A percentile compares a stretch with the other conserved stretches of the same genome.
Evolutionary conservation across 2,888 invertebrate species (phyloP).

Genomic region (Pyrochroa serraticornis): DNA sequence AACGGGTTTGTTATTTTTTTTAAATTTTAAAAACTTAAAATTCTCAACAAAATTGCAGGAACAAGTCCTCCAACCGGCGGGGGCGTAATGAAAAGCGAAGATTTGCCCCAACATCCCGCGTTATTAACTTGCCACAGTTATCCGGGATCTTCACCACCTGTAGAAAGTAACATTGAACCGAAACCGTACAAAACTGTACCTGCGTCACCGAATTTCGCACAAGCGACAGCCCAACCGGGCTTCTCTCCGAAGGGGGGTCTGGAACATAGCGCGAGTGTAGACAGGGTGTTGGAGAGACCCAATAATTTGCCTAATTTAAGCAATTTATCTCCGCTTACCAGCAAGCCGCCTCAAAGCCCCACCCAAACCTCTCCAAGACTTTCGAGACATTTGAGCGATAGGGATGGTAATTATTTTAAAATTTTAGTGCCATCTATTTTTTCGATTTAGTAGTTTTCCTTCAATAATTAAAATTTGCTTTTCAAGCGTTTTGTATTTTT

Average conservation of each 20-base stretch:
- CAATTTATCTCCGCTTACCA: conserved; percentile 50
- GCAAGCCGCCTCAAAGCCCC: conserved; percentile 71
- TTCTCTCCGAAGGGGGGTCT: conserved; percentile 15
- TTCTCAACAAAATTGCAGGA: conserved; percentile 38
- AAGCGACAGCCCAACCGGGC: conserved; percentile 30
- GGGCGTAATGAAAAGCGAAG: neutral
- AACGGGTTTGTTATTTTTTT: conserved; percentile 54
- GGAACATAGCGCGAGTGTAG: conserved; percentile 23
- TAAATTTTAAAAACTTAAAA: too few species aligned
- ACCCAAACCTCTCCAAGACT: conserved; percentile 65
- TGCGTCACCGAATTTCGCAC: conserved; percentile 56
- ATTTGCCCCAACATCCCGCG: conserved; percentile 54
- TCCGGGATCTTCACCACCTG: conserved; percentile 57
- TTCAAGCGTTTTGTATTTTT: too few species aligned
- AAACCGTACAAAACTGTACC: conserved; percentile 58
- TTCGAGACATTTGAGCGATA: conserved; percentile 47
- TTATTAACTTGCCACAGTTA: conserved; percentile 61
- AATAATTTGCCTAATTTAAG: conserved; percentile 43
- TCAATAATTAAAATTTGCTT: too few species aligned
- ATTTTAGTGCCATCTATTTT: conserved; percentile 5
- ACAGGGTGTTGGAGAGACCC: conserved; percentile 37
- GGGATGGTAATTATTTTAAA: conserved; percentile 38
- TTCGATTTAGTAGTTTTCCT: too few species aligned
- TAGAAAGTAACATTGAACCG: conserved; percentile 45
- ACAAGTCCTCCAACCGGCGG: conserved; percentile 72